These are phyloP conservation scores for Drosophila parthenogenetica DNA, from an alignment of 2,888 invertebrate genomes.

Conservation along the genomic window DNA sequence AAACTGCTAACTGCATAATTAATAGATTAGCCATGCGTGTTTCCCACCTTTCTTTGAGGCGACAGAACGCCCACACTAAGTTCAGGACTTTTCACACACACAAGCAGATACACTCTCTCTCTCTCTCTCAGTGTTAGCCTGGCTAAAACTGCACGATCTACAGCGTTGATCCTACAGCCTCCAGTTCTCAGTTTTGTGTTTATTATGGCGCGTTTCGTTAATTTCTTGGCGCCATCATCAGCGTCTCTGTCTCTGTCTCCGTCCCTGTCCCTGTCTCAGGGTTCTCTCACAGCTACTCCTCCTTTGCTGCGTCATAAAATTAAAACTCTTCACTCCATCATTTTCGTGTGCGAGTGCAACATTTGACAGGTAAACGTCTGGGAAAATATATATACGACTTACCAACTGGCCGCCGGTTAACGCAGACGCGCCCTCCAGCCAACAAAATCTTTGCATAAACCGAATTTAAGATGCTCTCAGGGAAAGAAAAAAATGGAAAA, in stretches of 20 bases:
- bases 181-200: conserved; percentile 58
- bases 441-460: conserved; percentile 30
- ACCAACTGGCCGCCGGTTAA: conserved; percentile 57
- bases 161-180: conserved; percentile 53
- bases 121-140: conserved; percentile 4
- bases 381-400: conserved; percentile 58
- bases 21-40: conserved; percentile 61
- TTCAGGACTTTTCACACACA: conserved; percentile 37
- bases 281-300: conserved; percentile 16
- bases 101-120: too few relatives aligned
- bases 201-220: conserved; percentile 80
- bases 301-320: conserved; percentile 82
- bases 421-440: conserved; percentile 60
- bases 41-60: conserved; percentile 38
- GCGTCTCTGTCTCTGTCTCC: conserved; percentile 29
- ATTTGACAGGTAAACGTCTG: conserved; percentile 83
- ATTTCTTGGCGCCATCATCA: conserved; percentile 79
- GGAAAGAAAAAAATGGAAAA: too few relatives aligned
- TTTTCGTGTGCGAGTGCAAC: conserved; percentile 80
- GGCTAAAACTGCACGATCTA: conserved; percentile 38
- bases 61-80: conserved; percentile 41
- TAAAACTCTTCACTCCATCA: conserved; percentile 83
- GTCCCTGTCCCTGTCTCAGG: conserved; percentile 20
- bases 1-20: conserved; percentile 62
- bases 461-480: conserved; percentile 41